Percentiles rank a stretch among this genome's conserved stretches.
phyloP scores from a whole-genome alignment of 2,888 invertebrate species.

The Zelleria hepariella region DNA sequence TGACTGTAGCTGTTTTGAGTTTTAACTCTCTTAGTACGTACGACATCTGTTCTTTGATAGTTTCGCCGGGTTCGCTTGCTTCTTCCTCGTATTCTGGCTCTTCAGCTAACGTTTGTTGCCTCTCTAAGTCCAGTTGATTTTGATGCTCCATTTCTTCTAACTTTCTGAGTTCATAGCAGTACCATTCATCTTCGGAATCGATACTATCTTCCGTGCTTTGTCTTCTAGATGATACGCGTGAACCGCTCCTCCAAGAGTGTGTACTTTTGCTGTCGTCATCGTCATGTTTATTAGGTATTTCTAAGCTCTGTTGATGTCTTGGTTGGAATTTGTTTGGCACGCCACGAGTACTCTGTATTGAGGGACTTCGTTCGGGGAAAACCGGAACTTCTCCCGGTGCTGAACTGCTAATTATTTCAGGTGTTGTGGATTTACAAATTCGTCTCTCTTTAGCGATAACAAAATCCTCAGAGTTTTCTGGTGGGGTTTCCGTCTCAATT shows the following conservation, averaged over 20 bases:
- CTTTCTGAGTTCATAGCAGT: conserved; percentile 89
- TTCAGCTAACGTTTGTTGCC: conserved; percentile 74
- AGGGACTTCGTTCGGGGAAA: conserved; percentile 76
- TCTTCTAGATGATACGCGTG: conserved; percentile 85
- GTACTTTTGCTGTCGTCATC: conserved; percentile 90
- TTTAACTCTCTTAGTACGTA: conserved; percentile 83
- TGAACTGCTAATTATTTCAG: conserved; percentile 48
- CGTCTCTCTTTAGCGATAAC: conserved; percentile 39
- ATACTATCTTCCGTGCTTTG: conserved; percentile 95
- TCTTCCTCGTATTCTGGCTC: conserved; percentile 70
- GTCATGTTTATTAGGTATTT: conserved; percentile 82
- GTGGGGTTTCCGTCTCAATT: conserved; percentile 32
- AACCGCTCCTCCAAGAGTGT: conserved; percentile 89
- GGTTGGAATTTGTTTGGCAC: conserved; percentile 73
- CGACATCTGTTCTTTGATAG: conserved; percentile 84
- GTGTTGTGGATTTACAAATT: conserved; percentile 40
- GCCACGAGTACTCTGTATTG: conserved; percentile 73
- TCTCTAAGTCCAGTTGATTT: conserved; percentile 75
- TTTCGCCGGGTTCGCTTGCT: conserved; percentile 73
- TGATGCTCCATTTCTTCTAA: conserved; percentile 88
- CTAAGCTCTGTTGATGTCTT: conserved; percentile 82
- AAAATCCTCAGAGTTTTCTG: conserved; percentile 36
- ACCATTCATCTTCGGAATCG: conserved; percentile 95
- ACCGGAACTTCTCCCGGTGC: conserved; percentile 63
- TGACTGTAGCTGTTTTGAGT: conserved; percentile 73